Conservation (phyloP, 2,797 vertebrate genomes). For the Spheniscus humboldti region DNA sequence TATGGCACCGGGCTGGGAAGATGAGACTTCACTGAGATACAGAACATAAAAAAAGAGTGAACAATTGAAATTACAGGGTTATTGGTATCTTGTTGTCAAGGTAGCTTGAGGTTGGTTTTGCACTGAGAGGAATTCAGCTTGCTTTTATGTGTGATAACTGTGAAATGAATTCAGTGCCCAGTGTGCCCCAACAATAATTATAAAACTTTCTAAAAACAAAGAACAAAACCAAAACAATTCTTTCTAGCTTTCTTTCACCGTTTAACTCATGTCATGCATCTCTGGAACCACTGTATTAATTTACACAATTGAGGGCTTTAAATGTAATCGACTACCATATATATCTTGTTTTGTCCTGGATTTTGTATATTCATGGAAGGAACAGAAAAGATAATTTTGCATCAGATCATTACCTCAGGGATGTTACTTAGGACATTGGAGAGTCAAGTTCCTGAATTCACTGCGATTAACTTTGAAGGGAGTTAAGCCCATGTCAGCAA, state of each 20-base stretch:
- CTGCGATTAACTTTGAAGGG: background rate
- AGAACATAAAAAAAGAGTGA: slow-evolving; percentile 56
- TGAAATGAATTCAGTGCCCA: slow-evolving; percentile 65
- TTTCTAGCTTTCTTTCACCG: background rate
- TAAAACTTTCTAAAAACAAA: slow-evolving; percentile 37
- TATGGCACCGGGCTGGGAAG: slow-evolving; percentile 61
- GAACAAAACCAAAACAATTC: background rate
- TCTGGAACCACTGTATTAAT: background rate
- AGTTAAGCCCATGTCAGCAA: background rate
- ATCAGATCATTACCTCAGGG: background rate
- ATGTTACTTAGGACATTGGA: background rate
- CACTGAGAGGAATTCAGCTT: slow-evolving; percentile 62
- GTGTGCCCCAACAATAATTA: slow-evolving; percentile 48
- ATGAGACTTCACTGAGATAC: slow-evolving; percentile 59
- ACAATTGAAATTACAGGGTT: slow-evolving; percentile 72
- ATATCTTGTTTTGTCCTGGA: background rate
- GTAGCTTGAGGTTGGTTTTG: slow-evolving; percentile 70
- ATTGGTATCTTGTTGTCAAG: slow-evolving; percentile 65
- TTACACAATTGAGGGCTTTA: background rate
- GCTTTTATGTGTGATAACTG: slow-evolving; percentile 65
- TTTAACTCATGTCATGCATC: slow-evolving; percentile 12
- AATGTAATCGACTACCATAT: background rate
- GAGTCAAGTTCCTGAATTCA: background rate
- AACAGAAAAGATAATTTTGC: background rate
- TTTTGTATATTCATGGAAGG: background rate